These are phyloP conservation scores for Colius striatus DNA, from an alignment of 2,113 vertebrate genomes.

Conservation along the genomic window DNA sequence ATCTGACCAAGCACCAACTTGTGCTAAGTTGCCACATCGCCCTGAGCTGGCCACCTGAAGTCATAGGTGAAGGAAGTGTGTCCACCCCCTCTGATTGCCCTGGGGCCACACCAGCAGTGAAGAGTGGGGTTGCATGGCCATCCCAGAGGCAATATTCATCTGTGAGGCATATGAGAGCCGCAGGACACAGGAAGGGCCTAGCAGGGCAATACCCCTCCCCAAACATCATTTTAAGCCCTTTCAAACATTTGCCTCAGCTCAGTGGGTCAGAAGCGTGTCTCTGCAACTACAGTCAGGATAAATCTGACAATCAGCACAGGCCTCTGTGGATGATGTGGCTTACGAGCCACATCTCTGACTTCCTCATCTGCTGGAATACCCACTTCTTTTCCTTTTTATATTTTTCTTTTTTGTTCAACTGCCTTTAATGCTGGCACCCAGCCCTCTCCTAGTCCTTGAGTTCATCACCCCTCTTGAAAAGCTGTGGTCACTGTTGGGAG, in stretches of 20 bases:
- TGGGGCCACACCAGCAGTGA: background rate
- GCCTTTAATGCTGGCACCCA: background rate
- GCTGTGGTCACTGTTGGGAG: background rate
- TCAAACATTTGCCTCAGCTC: background rate
- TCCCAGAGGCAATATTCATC: background rate
- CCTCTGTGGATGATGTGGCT: background rate
- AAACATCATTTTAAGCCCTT: background rate
- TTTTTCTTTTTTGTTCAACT: background rate
- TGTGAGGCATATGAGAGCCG: background rate
- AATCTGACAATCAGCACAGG: background rate
- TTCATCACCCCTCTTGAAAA: background rate
- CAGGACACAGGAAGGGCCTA: background rate
- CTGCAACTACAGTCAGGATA: background rate
- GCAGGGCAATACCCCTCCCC: background rate
- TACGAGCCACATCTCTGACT: background rate
- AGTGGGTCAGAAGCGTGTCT: accelerated
- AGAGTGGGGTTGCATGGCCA: background rate
- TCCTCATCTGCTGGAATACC: background rate
- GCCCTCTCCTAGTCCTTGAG: background rate
- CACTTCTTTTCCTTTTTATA: background rate
- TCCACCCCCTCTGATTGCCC: background rate
- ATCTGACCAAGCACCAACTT: background rate
- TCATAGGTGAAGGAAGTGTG: accelerated
- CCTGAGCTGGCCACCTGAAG: background rate
- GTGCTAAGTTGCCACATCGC: background rate